These are phyloP conservation scores for Drosophila yooni DNA, from an alignment of 2,888 invertebrate species.

Conservation along the genomic window DNA sequence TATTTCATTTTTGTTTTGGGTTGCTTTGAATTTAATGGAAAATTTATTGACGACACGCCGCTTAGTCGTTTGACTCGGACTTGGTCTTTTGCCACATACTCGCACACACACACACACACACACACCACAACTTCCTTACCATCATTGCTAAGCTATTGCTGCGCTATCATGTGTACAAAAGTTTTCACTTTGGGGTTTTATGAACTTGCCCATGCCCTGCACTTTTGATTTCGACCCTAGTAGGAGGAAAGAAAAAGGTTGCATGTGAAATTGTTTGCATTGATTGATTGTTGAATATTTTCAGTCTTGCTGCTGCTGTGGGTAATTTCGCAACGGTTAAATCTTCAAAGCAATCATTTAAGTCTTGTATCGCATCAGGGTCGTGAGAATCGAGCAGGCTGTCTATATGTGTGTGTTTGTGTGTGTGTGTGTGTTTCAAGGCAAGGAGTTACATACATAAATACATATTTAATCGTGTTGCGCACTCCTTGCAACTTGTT, in stretches of 20 bases:
- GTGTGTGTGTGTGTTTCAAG: not conserved
- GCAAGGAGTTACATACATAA: not conserved
- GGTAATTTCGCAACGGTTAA: conserved; percentile 30
- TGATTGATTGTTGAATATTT: conserved; percentile 54
- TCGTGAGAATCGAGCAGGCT: conserved; percentile 48
- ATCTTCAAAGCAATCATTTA: conserved; percentile 31
- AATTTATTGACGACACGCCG: conserved; percentile 83
- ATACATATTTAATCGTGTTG: conserved; percentile 3
- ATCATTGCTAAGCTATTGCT: conserved; percentile 33
- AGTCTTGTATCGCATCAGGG: not conserved
- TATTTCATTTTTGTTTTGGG: conserved; percentile 57
- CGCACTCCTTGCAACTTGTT: conserved; percentile 39
- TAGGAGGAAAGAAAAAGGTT: not conserved
- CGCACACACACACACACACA: conserved; percentile 9
- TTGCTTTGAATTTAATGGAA: conserved; percentile 81
- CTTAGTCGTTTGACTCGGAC: conserved; percentile 76
- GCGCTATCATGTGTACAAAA: conserved; percentile 71
- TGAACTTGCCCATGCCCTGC: conserved; percentile 65
- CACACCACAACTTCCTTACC: not conserved
- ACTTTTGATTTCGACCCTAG: conserved; percentile 30
- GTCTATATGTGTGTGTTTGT: not conserved
- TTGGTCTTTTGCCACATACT: conserved; percentile 73
- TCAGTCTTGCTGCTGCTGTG: conserved; percentile 9
- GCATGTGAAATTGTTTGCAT: conserved; percentile 41
- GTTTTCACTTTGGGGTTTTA: conserved; percentile 60